phyloP scores from a whole-genome alignment of 2,113 vertebrate species.

The Zapornia atra region DNA sequence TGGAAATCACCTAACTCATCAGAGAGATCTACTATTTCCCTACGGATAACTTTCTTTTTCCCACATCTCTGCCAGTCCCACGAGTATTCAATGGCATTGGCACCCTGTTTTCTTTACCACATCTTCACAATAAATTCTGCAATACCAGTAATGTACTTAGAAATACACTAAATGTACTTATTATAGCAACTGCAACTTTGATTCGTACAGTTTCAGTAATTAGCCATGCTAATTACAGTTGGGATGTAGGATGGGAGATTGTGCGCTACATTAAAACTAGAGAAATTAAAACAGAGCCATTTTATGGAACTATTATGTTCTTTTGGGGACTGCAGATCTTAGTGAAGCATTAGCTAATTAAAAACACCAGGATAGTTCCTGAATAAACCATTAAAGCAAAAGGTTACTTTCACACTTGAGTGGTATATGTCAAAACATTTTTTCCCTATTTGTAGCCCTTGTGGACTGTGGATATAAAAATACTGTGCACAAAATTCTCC shows the following conservation, averaged over 20 bases:
- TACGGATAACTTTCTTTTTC: neutral
- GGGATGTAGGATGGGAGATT: conserved; percentile 55
- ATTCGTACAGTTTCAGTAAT: conserved; percentile 61
- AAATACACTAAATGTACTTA: conserved; percentile 29
- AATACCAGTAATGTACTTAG: conserved; percentile 24
- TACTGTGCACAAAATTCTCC: neutral
- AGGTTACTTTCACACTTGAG: conserved; percentile 76
- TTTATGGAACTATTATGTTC: conserved; percentile 58
- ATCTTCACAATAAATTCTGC: conserved; percentile 36
- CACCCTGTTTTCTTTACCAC: neutral
- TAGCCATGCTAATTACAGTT: conserved; percentile 70
- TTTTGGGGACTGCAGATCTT: conserved; percentile 63
- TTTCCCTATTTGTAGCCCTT: conserved; percentile 5
- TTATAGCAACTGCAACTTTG: conserved; percentile 40
- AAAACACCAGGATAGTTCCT: conserved; percentile 59
- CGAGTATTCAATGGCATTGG: neutral
- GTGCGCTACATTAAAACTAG: conserved; percentile 58
- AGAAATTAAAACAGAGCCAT: conserved; percentile 68
- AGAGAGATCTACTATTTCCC: neutral
- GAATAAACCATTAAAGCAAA: conserved; percentile 73
- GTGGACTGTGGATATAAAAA: conserved; percentile 1
- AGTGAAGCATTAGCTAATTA: conserved; percentile 70
- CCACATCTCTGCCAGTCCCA: neutral
- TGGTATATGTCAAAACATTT: conserved; percentile 60
- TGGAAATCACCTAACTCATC: neutral